Percentiles rank a stretch among this genome's conserved stretches.
phyloP scores from a whole-genome alignment of 2,797 vertebrate species.

The Anguilla megastoma region DNA sequence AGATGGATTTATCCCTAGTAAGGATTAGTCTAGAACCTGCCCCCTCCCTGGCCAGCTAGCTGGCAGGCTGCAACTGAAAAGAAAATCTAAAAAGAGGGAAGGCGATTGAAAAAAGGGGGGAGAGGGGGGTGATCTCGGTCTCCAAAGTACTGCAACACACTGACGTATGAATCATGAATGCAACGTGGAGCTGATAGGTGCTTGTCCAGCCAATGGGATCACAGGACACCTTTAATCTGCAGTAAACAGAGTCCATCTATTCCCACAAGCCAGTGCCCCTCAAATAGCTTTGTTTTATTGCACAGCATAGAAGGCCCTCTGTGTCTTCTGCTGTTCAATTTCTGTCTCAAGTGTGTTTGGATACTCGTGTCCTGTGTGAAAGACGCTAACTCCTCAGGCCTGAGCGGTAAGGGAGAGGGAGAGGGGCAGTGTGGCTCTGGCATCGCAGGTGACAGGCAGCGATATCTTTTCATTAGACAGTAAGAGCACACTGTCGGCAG shows the following conservation, averaged over 20 bases:
- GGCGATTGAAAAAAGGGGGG: neutral
- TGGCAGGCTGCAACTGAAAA: neutral
- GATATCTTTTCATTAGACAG: constrained; percentile 39
- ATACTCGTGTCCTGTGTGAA: neutral
- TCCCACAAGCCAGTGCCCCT: neutral
- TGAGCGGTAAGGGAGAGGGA: neutral
- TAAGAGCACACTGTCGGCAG: constrained; percentile 45
- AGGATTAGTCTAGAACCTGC: neutral
- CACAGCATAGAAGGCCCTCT: neutral
- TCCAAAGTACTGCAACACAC: neutral
- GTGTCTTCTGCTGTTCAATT: neutral
- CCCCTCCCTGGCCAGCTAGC: neutral
- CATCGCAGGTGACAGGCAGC: neutral
- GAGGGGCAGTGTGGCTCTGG: too few species aligned
- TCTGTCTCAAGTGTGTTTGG: neutral
- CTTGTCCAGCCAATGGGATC: neutral
- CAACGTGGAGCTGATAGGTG: neutral
- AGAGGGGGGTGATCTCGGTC: neutral
- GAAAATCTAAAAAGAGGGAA: neutral
- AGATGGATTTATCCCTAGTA: neutral
- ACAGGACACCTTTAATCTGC: neutral
- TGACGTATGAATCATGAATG: neutral
- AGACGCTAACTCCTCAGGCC: neutral
- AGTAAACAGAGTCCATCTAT: neutral
- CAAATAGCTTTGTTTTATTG: neutral